A percentile compares a stretch with the other conserved stretches of the same genome.
Evolutionary conservation across 1,140 invertebrate genomes (phyloP).

Genomic region (Anoplolepis gracilipes): DNA sequence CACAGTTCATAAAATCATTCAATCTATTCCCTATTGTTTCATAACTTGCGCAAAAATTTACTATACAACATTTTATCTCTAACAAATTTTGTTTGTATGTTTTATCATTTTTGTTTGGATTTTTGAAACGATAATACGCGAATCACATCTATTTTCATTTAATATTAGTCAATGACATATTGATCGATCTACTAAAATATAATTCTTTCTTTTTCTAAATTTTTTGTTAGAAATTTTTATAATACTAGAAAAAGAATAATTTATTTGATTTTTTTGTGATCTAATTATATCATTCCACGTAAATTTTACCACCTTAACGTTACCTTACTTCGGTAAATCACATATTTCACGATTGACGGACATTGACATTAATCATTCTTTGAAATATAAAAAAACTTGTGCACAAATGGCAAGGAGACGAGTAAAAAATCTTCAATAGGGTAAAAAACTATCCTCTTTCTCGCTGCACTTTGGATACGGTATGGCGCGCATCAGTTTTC

Average conservation of each 20-base stretch:
- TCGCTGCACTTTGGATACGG: conserved; percentile 77
- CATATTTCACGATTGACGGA: conserved; percentile 38
- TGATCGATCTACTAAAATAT: background rate
- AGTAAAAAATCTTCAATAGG: conserved; percentile 40
- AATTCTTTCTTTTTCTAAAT: background rate
- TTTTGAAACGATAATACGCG: background rate
- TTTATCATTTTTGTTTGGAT: background rate
- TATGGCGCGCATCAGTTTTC: conserved; percentile 76
- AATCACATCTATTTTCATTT: background rate
- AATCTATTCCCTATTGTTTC: conserved; percentile 20
- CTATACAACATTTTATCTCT: background rate
- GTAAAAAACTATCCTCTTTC: conserved; percentile 67
- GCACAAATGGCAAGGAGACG: conserved; percentile 12
- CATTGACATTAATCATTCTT: background rate
- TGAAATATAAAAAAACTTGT: conserved; percentile 1
- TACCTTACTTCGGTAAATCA: conserved; percentile 5
- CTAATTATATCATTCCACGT: background rate
- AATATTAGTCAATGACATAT: background rate
- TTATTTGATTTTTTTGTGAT: background rate
- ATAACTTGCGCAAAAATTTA: conserved; percentile 15
- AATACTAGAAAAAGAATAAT: background rate
- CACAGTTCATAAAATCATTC: background rate
- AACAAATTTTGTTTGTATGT: background rate
- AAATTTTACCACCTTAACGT: background rate
- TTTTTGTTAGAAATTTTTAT: background rate